These are phyloP conservation scores for Aricia agestis DNA, from an alignment of 1,140 invertebrate species.

Conservation along the genomic window DNA sequence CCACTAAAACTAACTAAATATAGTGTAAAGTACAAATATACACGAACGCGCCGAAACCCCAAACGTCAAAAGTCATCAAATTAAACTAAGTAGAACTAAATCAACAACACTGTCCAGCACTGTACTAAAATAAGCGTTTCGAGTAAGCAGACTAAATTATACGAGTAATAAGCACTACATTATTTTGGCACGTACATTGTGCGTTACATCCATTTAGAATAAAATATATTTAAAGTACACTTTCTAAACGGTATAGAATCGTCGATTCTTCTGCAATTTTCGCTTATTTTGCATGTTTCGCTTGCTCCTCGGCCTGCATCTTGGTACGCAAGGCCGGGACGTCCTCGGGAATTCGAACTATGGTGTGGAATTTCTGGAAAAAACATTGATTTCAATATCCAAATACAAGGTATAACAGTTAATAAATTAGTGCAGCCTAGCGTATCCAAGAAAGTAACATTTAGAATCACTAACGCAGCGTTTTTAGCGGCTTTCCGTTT, in stretches of 20 bases:
- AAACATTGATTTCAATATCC: not conserved
- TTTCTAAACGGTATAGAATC: slow-evolving; percentile 11
- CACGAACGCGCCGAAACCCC: slow-evolving; percentile 69
- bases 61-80: slow-evolving; percentile 46
- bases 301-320: slow-evolving; percentile 79
- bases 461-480: not conserved
- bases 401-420: too few species aligned
- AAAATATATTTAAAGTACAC: slow-evolving; percentile 20
- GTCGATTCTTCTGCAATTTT: slow-evolving; percentile 25
- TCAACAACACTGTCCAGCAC: slow-evolving; percentile 23
- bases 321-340: slow-evolving; percentile 84
- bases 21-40: slow-evolving; percentile 57
- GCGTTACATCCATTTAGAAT: slow-evolving; percentile 18
- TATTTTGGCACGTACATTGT: slow-evolving; percentile 20
- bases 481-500: not conserved
- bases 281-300: slow-evolving; percentile 53
- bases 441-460: not conserved
- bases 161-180: not conserved
- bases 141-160: slow-evolving; percentile 17
- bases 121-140: slow-evolving; percentile 20
- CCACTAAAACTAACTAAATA: slow-evolving; percentile 41
- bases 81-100: slow-evolving; percentile 38
- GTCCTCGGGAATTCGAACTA: slow-evolving; percentile 89
- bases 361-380: slow-evolving; percentile 86
- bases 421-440: not conserved